Base-by-base conservation (phyloP, 2,113 vertebrate genomes). In the Corydoras maculifer region DNA sequence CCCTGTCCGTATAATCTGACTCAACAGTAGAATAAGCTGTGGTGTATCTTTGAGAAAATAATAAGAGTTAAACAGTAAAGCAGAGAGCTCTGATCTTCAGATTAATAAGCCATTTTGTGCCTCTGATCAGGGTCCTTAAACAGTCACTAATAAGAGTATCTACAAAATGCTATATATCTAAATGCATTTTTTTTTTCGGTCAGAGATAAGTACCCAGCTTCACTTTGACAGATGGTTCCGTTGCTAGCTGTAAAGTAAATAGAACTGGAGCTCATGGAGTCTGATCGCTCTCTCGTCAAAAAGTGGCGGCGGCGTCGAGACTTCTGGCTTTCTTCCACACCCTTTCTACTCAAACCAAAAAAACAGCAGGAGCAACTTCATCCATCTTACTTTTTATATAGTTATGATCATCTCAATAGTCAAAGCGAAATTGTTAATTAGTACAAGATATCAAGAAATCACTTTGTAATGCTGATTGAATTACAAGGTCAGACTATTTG, bases 201-300 rank as follows among this genome's bases (percentile, higher is more conserved):
- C 43, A 3, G 50, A 12, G 61, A n/a, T 3, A 9, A 18, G 5
- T 63, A 98, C 96, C 94, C 96, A 0, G 89, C 94, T 75, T 98
- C 95, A 0, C 94, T 98, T 82, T 70, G n/a, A 62, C 87, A 88
- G 18, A 70, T 14, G 2, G 82, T 3, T 8, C 91, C 92, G 0
- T 92, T 92, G 72, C 91, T 91, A 70, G 96, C 89, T 0, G 92
- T 95, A 87, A 98, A 98, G 78, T 98, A 98, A 75, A 97, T 86
- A 0, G 96, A 98, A 76, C 93, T 97, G 83, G 96, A 98, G 68
- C 90, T 88, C 0, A 88, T 85, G 65, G 94, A 98, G 68, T 97
- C 93, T 0, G 91, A 88, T 15, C 94, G 92, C n/a, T 96, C 95
- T 12, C 94, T 86, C n/a, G 80, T 31, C 65, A 90, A 79, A 0